Conservation (phyloP, 2,888 invertebrate genomes). For the Eremobia ochroleuca region DNA sequence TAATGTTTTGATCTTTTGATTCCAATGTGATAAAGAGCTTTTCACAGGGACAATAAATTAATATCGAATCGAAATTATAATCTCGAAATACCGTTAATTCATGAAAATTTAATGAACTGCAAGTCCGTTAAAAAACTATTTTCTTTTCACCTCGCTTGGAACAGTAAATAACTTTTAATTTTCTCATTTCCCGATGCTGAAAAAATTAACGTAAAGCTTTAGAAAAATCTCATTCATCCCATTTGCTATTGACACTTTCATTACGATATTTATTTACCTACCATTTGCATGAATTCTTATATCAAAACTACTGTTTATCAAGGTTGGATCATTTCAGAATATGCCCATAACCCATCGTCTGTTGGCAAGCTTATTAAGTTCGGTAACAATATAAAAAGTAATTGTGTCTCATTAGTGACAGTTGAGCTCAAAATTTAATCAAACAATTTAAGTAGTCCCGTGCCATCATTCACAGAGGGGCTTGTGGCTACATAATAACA, state of each 20-base stretch:
- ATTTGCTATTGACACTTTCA: constrained; percentile 1
- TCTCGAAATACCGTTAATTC: not conserved
- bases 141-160: not conserved
- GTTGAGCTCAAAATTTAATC: not conserved
- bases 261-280: not conserved
- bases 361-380: not conserved
- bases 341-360: not conserved
- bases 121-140: not conserved
- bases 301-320: not conserved
- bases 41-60: not conserved
- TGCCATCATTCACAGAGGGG: too few relatives aligned
- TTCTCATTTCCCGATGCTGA: constrained; percentile 7
- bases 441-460: not conserved
- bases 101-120: not conserved
- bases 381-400: not conserved
- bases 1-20: too few relatives aligned
- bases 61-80: not conserved
- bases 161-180: constrained; percentile 19
- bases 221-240: not conserved
- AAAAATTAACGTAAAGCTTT: constrained; percentile 8
- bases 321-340: not conserved
- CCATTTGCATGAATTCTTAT: not conserved
- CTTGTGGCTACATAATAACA: too few relatives aligned
- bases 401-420: not conserved
- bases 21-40: not conserved